Conservation (phyloP, 2,888 invertebrate species). For the Drosophila subsilvestris region DNA sequence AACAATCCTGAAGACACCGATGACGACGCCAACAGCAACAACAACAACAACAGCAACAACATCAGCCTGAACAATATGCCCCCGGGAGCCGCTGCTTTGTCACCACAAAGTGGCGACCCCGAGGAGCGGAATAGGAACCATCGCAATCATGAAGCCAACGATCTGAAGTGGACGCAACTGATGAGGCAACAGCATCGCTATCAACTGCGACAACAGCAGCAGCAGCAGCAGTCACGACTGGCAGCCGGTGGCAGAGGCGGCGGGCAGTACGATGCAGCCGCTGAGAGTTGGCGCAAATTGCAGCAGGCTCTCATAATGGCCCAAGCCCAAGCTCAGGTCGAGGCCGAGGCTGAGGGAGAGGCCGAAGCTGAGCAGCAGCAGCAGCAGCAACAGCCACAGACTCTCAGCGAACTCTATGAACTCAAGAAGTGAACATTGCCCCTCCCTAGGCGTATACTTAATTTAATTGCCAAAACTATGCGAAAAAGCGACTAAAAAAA, state of each 20-base stretch:
- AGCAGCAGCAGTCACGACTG: conserved; percentile 26
- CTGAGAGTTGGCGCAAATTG: conserved; percentile 65
- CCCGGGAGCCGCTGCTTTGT: conserved; percentile 22
- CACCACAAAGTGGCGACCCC: conserved; percentile 4
- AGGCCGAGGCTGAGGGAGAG: conserved; percentile 12
- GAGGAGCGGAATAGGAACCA: conserved; percentile 31
- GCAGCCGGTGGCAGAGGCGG: conserved; percentile 16
- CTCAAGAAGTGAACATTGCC: conserved; percentile 61
- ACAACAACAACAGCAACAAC: conserved; percentile 30
- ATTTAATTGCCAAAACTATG: conserved; percentile 26
- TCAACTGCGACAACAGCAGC: conserved; percentile 17
- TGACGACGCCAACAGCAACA: conserved; percentile 29
- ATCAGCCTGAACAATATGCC: conserved; percentile 42
- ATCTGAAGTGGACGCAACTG: conserved; percentile 57
- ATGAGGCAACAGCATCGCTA: conserved; percentile 58
- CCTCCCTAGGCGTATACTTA: conserved; percentile 11
- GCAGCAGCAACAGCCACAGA: conserved; percentile 6
- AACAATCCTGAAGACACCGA: conserved; percentile 26
- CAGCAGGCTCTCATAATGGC: conserved; percentile 40
- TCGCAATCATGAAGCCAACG: conserved; percentile 1
- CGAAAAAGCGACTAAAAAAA: conserved; percentile 20
- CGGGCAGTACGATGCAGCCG: conserved; percentile 59
- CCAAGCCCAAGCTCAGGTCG: conserved; percentile 20
- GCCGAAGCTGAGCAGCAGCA: conserved; percentile 26
- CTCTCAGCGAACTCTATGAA: conserved; percentile 54